These are phyloP conservation scores for Nemoura dubitans DNA, from an alignment of 2,888 invertebrate genomes.

Conservation along the genomic window DNA sequence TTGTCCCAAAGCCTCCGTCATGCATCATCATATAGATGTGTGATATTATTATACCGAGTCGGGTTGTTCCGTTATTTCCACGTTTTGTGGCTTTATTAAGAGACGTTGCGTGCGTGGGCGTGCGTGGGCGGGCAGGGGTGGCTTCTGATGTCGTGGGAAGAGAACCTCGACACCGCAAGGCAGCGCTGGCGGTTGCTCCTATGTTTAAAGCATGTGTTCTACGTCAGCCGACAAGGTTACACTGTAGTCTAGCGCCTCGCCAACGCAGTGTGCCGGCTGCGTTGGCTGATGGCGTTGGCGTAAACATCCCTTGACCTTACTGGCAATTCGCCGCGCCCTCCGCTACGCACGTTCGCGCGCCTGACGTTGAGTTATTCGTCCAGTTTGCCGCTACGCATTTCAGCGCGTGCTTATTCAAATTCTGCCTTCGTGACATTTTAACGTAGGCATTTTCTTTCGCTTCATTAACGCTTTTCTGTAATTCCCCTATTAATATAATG, in stretches of 20 bases:
- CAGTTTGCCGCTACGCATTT: not conserved
- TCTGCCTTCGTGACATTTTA: not conserved
- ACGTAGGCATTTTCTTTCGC: not conserved
- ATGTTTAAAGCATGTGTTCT: too few relatives aligned
- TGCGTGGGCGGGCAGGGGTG: too few relatives aligned
- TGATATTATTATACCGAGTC: not conserved
- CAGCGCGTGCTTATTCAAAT: not conserved
- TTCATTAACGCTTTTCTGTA: not conserved
- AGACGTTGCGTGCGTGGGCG: too few relatives aligned
- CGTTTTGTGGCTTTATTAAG: not conserved
- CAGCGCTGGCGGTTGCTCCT: too few relatives aligned
- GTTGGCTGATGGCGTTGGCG: not conserved
- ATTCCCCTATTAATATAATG: not conserved
- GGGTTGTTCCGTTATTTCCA: constrained; percentile 18
- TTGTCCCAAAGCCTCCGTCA: not conserved
- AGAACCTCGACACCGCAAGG: too few relatives aligned
- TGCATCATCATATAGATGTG: not conserved
- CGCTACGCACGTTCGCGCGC: not conserved
- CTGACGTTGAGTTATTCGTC: not conserved
- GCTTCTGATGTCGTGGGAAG: too few relatives aligned
- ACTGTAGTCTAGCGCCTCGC: too few relatives aligned
- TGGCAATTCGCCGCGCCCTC: not conserved
- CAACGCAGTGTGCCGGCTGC: not conserved
- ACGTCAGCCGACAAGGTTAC: too few relatives aligned
- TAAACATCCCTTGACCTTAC: not conserved